These are phyloP conservation scores for Trachurus trachurus DNA, from an alignment of 2,797 vertebrate species.

Conservation along the genomic window DNA sequence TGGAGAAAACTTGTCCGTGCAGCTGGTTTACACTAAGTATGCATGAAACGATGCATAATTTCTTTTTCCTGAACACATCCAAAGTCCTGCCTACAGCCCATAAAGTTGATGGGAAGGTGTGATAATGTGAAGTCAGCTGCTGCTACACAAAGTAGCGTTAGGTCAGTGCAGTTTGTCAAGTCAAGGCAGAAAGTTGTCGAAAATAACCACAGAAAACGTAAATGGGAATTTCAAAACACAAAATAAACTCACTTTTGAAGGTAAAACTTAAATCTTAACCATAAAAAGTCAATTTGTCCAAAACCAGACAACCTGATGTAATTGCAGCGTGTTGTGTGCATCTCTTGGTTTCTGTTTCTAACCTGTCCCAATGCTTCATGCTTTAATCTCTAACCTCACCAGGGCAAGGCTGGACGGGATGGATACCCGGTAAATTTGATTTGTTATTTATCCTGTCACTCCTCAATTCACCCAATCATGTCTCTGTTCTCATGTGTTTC, in stretches of 20 bases:
- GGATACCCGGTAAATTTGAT: conserved; percentile 96
- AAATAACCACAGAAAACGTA: conserved; percentile 4
- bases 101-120: conserved; percentile 32
- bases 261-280: background rate
- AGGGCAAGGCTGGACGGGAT: conserved; percentile 97
- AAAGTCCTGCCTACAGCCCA: conserved; percentile 5
- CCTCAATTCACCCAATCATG: conserved; percentile 57
- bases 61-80: conserved; percentile 37
- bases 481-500: conserved; percentile 7
- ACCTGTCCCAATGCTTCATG: conserved; percentile 74
- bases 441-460: conserved; percentile 77
- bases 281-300: background rate
- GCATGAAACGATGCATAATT: conserved; percentile 50
- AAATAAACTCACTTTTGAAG: background rate
- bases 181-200: background rate
- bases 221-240: background rate
- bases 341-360: conserved; percentile 66
- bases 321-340: conserved; percentile 50
- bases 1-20: conserved; percentile 25
- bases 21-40: conserved; percentile 53
- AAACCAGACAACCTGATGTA: conserved; percentile 9
- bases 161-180: conserved; percentile 4
- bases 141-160: conserved; percentile 15
- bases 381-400: conserved; percentile 88
- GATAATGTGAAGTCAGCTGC: conserved; percentile 16